Evolutionary conservation across 2,888 invertebrate genomes (phyloP).

Genomic region (Macrosiphum euphorbiae): DNA sequence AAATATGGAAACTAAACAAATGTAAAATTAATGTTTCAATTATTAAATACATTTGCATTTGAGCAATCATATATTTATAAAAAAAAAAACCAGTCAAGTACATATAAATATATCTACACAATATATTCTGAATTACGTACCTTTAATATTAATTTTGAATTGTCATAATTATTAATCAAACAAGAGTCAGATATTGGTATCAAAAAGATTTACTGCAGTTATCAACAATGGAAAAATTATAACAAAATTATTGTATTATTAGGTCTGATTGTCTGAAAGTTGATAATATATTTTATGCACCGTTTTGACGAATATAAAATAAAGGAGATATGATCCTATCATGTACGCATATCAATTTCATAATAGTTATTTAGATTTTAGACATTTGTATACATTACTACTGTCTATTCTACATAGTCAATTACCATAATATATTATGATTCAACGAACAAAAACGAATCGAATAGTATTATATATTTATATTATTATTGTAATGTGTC

Average conservation of each 20-base stretch:
- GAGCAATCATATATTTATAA: too few species aligned
- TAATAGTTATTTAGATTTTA: background rate
- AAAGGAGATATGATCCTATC: background rate
- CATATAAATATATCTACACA: background rate
- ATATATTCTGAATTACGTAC: background rate
- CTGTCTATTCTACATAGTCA: background rate
- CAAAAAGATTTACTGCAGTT: background rate
- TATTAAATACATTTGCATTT: too few species aligned
- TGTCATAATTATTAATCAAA: background rate
- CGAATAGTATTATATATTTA: background rate
- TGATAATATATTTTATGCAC: background rate
- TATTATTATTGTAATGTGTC: background rate
- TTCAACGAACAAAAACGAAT: background rate
- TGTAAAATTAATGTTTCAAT: background rate
- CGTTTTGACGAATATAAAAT: background rate
- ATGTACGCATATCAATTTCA: background rate
- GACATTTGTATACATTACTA: background rate
- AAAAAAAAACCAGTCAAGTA: background rate
- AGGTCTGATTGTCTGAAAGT: background rate
- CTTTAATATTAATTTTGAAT: background rate
- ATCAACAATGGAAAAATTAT: too few species aligned
- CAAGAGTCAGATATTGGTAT: background rate
- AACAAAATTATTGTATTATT: too few species aligned
- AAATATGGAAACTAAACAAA: background rate
- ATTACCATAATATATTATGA: background rate